A percentile compares a stretch with the other conserved stretches of the same genome.
These are phyloP conservation scores for Setipinna tenuifilis DNA, from an alignment of 2,797 vertebrate genomes.

Conservation along the genomic window DNA sequence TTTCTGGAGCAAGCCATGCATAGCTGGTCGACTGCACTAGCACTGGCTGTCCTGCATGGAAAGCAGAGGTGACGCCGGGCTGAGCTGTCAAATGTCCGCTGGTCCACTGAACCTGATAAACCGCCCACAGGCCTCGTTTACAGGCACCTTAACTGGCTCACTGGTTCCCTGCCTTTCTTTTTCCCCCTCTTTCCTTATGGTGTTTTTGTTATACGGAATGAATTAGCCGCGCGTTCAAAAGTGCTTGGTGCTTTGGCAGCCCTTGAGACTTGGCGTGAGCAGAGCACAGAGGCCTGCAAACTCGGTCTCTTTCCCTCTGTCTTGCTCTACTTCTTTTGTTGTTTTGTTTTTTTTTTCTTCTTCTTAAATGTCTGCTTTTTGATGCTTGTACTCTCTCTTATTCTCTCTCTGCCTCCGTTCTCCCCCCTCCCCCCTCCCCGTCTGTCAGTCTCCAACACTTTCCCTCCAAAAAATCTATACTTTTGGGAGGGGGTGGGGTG, in stretches of 20 bases:
- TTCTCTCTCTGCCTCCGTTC: background rate
- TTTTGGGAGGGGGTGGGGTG: no score
- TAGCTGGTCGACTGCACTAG: background rate
- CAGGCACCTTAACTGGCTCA: background rate
- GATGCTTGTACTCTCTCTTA: background rate
- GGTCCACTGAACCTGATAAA: background rate
- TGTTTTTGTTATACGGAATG: constrained; percentile 47
- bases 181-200: background rate
- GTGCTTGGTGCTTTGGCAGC: constrained; percentile 36
- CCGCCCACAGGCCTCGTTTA: background rate
- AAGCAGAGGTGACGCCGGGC: background rate
- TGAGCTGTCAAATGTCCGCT: background rate
- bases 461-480: background rate
- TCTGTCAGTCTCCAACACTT: background rate
- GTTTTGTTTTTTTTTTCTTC: background rate
- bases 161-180: background rate
- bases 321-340: no score
- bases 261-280: background rate
- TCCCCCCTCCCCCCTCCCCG: background rate
- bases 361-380: background rate
- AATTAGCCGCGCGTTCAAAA: constrained; percentile 43
- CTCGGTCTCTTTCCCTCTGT: background rate
- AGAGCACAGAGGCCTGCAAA: background rate
- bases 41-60: background rate
- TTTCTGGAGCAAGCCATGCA: background rate